Percentiles rank a stretch among this genome's conserved stretches.
These are phyloP conservation scores for cat (Felis catus) DNA, from an alignment of 2,113 vertebrate species.

Conservation along the genomic window DNA sequence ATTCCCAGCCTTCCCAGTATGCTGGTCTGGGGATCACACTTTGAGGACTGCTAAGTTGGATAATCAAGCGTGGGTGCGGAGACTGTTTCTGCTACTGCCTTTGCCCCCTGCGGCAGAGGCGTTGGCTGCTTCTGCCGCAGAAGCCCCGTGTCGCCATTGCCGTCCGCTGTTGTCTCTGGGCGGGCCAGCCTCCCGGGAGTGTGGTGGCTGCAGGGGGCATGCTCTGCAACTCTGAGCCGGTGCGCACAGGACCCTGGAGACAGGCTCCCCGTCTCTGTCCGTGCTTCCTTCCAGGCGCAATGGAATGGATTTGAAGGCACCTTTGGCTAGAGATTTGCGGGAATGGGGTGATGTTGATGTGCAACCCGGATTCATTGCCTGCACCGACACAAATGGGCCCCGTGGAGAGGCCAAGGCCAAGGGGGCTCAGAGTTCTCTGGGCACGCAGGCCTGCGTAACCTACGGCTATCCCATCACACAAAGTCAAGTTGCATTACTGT, in stretches of 20 bases:
- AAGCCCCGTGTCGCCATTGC: rapidly evolving
- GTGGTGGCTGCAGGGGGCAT: rapidly evolving
- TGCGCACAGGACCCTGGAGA: rapidly evolving
- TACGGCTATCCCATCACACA: background rate
- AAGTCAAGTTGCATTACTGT: no score
- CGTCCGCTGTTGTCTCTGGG: no score
- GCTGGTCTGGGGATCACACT: no score
- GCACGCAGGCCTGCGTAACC: background rate
- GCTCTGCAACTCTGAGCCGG: no score
- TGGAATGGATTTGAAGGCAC: no score
- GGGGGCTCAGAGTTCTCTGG: background rate
- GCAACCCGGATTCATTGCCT: background rate
- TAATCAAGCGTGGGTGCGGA: rapidly evolving
- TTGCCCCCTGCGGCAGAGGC: background rate
- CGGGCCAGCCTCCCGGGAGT: rapidly evolving
- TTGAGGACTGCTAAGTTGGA: background rate
- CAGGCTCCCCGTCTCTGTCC: background rate
- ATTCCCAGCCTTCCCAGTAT: background rate
- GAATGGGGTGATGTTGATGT: background rate
- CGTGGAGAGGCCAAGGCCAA: background rate
- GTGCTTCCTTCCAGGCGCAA: background rate
- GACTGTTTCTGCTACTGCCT: background rate
- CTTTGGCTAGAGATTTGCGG: no score
- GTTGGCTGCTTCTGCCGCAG: background rate
- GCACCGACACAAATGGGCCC: background rate